Base-by-base conservation (phyloP, 2,888 invertebrate genomes). In the Phyllotreta striolata region DNA sequence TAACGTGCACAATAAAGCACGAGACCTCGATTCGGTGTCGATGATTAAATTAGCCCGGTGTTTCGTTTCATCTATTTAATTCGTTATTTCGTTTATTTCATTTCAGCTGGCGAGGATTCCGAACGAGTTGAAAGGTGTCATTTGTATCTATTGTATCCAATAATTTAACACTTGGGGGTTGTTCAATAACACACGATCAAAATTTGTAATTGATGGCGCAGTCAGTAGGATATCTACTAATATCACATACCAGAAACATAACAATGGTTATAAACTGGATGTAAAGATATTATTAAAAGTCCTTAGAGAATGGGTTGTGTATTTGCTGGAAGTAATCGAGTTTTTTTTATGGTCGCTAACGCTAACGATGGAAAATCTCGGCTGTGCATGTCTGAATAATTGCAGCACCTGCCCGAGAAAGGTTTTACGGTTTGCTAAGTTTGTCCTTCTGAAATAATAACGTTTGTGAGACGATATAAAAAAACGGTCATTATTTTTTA, bases 311-410 rank as follows among this genome's bases (percentile, higher is more conserved):
- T 41, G 2, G 10, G 10, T 3, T 41, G 10, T 41, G 41, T n/a
- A 44, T 44, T 44, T 44, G 14, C 44, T 6, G 14, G 14, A 44
- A 44, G 24, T 24, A 24, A 24, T 24, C 24, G 24, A 24, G 24
- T 14, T 47, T 47, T 47, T 47, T 47, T 47, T 47, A 52, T 52
- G 52, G 12, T 35, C 38, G 38, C 38, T 5, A 51, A 51, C 34
- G n/a, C 54, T 54, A 54, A 54, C 54, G 54, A 54, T 40, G 24
- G n/a, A 40, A 54, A 54, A 54, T 54, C 54, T 54, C 54, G 39
- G 13, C 37, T 39, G 54, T 39, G 54, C 54, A 54, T 39, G 54
- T 54, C 40, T n/a, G 38, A 37, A 14, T 54, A 54, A 54, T 40
- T 39, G 54, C 40, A 40, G 54, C 54, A 54, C 54, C 54, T 54